Conservation (phyloP, 2,797 vertebrate genomes). For the Argentina silus region DNA sequence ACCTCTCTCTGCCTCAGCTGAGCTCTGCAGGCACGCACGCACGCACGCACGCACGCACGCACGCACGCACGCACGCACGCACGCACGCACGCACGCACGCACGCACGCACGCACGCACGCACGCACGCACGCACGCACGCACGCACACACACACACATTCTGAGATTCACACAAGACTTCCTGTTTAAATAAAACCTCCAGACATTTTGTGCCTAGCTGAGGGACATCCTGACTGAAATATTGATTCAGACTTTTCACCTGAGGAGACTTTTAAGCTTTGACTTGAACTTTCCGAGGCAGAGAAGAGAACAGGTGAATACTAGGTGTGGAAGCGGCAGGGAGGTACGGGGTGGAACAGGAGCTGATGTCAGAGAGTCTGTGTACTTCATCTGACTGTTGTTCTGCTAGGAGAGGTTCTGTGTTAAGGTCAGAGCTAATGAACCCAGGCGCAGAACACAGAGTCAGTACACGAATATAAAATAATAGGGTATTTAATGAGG, state of each 20-base stretch:
- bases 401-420: too few relatives aligned
- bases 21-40: too few relatives aligned
- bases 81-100: not conserved
- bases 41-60: too few relatives aligned
- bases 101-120: not conserved
- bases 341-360: not conserved
- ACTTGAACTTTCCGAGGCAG: conserved; percentile 2
- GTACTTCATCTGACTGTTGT: too few relatives aligned
- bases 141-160: not conserved
- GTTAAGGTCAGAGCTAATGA: too few relatives aligned
- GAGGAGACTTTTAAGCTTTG: not conserved
- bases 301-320: not conserved
- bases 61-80: not conserved
- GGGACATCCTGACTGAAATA: not conserved
- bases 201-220: not conserved
- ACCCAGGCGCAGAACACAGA: too few relatives aligned
- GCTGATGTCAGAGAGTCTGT: too few relatives aligned
- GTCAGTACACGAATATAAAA: too few relatives aligned
- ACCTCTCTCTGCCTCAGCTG: not conserved
- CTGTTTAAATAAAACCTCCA: not conserved
- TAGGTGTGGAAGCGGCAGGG: not conserved
- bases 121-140: not conserved
- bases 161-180: not conserved
- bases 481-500: too few relatives aligned
- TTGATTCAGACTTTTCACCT: conserved; percentile 1